phyloP scores from a whole-genome alignment of 2,113 vertebrate species.

The Rallus limicola region DNA sequence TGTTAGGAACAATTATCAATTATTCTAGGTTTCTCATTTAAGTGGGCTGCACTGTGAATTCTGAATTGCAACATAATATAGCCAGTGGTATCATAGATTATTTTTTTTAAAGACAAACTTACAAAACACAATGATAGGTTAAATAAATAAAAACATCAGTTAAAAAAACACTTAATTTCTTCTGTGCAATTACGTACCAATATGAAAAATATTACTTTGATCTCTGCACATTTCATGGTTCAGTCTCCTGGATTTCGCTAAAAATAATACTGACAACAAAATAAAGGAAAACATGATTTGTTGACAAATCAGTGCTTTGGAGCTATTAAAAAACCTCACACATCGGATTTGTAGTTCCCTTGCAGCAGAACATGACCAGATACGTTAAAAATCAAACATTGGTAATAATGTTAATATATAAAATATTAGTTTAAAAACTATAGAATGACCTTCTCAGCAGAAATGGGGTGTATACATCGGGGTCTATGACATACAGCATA shows the following conservation, averaged over 20 bases:
- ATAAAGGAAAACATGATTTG: slow-evolving; percentile 56
- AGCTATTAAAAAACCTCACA: slow-evolving; percentile 52
- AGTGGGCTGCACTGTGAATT: slow-evolving; percentile 73
- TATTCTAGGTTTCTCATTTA: slow-evolving; percentile 75
- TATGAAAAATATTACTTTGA: slow-evolving; percentile 73
- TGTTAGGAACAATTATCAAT: slow-evolving; percentile 30
- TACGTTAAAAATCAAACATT: slow-evolving; percentile 56
- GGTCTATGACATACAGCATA: slow-evolving; percentile 48
- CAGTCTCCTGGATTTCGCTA: slow-evolving; percentile 59
- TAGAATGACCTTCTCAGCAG: slow-evolving; percentile 74
- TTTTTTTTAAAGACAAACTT: slow-evolving; percentile 61
- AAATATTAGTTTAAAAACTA: slow-evolving; percentile 82
- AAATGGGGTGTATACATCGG: slow-evolving; percentile 63
- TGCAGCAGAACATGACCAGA: slow-evolving; percentile 68
- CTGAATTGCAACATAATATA: slow-evolving; percentile 72
- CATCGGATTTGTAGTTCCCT: slow-evolving; percentile 56
- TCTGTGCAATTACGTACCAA: slow-evolving; percentile 73
- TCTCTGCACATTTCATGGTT: slow-evolving; percentile 56
- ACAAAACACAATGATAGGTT: slow-evolving; percentile 73
- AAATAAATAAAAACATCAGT: slow-evolving; percentile 82
- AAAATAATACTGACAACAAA: slow-evolving; percentile 83
- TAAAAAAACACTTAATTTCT: slow-evolving; percentile 75
- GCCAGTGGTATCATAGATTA: slow-evolving; percentile 62
- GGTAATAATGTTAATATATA: slow-evolving; percentile 79
- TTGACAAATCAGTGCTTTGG: slow-evolving; percentile 68